Evolutionary conservation across 2,797 vertebrate genomes (phyloP).

Genomic region (Tenualosa thibaudeaui): DNA sequence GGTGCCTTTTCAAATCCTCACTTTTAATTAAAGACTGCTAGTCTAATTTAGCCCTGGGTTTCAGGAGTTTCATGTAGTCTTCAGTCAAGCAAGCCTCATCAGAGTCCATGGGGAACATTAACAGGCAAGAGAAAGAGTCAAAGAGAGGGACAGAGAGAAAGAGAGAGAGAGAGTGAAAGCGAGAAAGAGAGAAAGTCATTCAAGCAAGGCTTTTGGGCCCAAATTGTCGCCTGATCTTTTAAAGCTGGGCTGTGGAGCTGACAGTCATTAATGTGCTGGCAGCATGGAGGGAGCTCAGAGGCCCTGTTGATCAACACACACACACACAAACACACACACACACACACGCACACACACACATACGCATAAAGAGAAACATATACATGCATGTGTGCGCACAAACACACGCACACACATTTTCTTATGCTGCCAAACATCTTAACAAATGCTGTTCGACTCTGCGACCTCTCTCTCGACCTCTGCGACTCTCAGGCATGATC

Average conservation of each 20-base stretch:
- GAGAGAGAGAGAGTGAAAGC: background rate
- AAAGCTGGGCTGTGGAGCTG: constrained; percentile 18
- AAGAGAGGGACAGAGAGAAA: background rate
- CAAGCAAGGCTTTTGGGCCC: background rate
- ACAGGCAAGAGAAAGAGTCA: background rate
- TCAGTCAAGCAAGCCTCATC: constrained; percentile 2
- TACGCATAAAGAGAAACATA: too few relatives aligned
- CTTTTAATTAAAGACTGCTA: constrained; percentile 6
- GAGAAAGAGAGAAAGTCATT: background rate
- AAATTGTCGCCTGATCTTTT: constrained; percentile 31
- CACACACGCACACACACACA: background rate
- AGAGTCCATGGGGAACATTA: background rate
- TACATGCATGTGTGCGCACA: too few relatives aligned
- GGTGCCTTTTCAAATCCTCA: constrained; percentile 20
- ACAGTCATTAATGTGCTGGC: constrained; percentile 18
- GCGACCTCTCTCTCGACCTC: too few relatives aligned
- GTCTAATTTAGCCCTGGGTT: constrained; percentile 12
- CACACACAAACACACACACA: background rate
- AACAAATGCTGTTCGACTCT: background rate
- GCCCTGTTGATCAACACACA: constrained; percentile 4
- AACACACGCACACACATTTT: background rate
- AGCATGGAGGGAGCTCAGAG: background rate
- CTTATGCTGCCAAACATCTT: background rate
- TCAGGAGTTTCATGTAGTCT: background rate
- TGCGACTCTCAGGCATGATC: too few relatives aligned